These are phyloP conservation scores for Antechinus flavipes DNA, from an alignment of 2,113 vertebrate genomes.

Conservation along the genomic window DNA sequence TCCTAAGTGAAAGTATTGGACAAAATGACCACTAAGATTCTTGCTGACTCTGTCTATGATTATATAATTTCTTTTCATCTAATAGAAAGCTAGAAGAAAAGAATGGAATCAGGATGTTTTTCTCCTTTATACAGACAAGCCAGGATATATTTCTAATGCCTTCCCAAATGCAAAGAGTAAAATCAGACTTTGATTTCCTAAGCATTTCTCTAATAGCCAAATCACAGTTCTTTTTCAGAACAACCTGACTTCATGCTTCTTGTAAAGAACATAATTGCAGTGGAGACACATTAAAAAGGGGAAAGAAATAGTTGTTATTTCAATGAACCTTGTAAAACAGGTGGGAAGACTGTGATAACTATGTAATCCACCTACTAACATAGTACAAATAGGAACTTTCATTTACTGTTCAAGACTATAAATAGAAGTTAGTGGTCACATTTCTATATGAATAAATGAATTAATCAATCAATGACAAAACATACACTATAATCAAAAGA, in stretches of 20 bases:
- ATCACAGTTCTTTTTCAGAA: conserved; percentile 9
- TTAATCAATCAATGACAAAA: conserved; percentile 88
- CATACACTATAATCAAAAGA: conserved; percentile 86
- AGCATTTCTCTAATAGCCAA: neutral
- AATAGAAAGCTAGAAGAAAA: neutral
- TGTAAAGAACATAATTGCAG: conserved; percentile 41
- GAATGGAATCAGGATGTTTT: neutral
- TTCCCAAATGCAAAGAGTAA: neutral
- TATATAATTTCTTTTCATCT: neutral
- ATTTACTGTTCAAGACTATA: conserved; percentile 81
- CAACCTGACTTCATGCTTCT: neutral
- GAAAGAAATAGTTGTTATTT: neutral
- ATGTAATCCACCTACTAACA: conserved; percentile 74
- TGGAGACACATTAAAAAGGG: neutral
- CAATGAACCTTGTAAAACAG: conserved; percentile 38
- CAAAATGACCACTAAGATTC: neutral
- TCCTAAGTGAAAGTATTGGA: neutral
- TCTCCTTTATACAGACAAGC: neutral
- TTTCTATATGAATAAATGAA: conserved; percentile 87
- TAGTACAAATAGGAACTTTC: conserved; percentile 79
- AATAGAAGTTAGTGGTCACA: conserved; percentile 81
- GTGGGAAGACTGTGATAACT: conserved; percentile 64
- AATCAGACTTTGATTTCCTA: neutral
- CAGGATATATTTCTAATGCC: neutral
- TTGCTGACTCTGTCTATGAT: neutral